These are phyloP conservation scores for Anas platyrhynchos DNA, from an alignment of 2,113 vertebrate genomes.

Conservation along the genomic window DNA sequence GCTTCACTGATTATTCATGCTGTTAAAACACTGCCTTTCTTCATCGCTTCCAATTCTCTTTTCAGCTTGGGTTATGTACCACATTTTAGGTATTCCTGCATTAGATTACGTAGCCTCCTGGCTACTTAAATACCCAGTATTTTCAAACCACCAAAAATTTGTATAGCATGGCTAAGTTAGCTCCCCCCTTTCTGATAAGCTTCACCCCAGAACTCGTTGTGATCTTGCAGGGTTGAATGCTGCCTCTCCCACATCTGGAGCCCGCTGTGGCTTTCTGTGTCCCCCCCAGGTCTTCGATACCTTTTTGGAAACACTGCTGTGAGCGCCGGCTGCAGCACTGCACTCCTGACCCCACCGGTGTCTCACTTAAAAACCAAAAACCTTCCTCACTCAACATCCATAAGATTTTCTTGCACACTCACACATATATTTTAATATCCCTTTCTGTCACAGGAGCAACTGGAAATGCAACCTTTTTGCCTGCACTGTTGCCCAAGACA, in stretches of 20 bases:
- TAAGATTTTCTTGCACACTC: neutral
- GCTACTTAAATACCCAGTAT: neutral
- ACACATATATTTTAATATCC: rapidly evolving
- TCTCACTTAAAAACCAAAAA: neutral
- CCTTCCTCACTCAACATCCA: neutral
- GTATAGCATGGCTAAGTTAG: neutral
- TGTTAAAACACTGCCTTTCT: neutral
- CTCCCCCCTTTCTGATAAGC: neutral
- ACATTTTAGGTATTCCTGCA: rapidly evolving
- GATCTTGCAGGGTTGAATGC: rapidly evolving
- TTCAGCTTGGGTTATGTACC: neutral
- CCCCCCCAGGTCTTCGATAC: neutral
- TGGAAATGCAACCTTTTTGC: neutral
- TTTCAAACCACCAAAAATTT: neutral
- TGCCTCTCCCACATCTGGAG: neutral
- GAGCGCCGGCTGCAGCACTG: neutral
- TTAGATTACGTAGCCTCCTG: rapidly evolving
- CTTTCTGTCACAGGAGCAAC: neutral
- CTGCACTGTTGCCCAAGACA: neutral
- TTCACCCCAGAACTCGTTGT: neutral
- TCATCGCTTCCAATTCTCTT: neutral
- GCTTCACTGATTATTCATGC: neutral
- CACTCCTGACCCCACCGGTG: neutral
- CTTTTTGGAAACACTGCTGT: neutral
- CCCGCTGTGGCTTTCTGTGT: rapidly evolving